Conservation (phyloP, 2,797 vertebrate species). For the Sebastes minor region DNA sequence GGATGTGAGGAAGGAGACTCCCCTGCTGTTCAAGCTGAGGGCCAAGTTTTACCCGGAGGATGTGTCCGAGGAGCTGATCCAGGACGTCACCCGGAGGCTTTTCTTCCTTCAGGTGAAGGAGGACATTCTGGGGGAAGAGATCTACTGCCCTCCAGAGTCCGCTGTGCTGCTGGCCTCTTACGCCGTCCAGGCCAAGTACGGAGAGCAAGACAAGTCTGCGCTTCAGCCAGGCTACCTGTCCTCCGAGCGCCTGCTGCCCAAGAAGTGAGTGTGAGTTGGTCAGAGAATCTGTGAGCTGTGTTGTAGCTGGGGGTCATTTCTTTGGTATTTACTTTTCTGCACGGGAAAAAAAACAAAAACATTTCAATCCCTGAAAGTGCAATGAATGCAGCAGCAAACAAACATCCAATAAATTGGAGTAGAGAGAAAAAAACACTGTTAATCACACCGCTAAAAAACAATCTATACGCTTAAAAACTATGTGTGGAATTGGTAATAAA, state of each 20-base stretch:
- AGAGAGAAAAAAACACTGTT: not conserved
- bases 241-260: slow-evolving; percentile 89
- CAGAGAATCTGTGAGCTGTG: not conserved
- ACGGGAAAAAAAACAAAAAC: not conserved
- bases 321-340: not conserved
- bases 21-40: slow-evolving; percentile 92
- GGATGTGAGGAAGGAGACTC: slow-evolving; percentile 90
- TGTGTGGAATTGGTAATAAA: not conserved
- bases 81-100: slow-evolving; percentile 94
- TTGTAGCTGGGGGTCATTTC: not conserved
- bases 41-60: slow-evolving; percentile 96
- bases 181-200: slow-evolving; percentile 93
- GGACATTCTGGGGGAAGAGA: slow-evolving; percentile 86
- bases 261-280: slow-evolving; percentile 80
- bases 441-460: not conserved
- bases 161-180: slow-evolving; percentile 96
- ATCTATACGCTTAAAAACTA: too few relatives aligned
- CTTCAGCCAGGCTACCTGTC: slow-evolving; percentile 88
- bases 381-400: too few relatives aligned
- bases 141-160: slow-evolving; percentile 96
- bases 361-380: not conserved
- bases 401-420: too few relatives aligned
- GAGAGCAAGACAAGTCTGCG: slow-evolving; percentile 84
- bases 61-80: slow-evolving; percentile 93
- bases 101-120: slow-evolving; percentile 97